Evolutionary conservation across 1,140 invertebrate species (phyloP).

Genomic region (Tetramorium simillimum): DNA sequence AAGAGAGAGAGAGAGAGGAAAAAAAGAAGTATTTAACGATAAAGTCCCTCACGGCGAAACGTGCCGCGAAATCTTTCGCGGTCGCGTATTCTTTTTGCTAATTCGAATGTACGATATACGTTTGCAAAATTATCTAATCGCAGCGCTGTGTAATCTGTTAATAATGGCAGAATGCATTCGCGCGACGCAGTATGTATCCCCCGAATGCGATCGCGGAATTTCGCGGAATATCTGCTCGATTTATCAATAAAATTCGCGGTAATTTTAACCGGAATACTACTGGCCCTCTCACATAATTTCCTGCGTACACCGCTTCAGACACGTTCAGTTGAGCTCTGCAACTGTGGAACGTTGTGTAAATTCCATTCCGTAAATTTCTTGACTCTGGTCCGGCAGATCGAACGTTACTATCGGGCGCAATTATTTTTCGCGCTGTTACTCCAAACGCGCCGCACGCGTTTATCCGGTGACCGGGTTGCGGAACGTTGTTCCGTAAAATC

Average conservation of each 20-base stretch:
- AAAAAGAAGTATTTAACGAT: neutral
- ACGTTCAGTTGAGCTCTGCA: neutral
- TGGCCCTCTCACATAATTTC: conserved; percentile 33
- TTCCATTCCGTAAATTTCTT: conserved; percentile 56
- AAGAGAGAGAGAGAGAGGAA: neutral
- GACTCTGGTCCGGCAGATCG: conserved; percentile 30
- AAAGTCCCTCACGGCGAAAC: neutral
- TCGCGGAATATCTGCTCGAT: conserved; percentile 28
- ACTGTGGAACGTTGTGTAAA: conserved; percentile 33
- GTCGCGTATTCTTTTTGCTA: neutral
- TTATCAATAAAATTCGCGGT: conserved; percentile 26
- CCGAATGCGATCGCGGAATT: conserved; percentile 15
- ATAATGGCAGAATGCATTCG: conserved; percentile 12
- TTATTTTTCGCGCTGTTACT: conserved; percentile 43
- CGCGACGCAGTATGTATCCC: neutral
- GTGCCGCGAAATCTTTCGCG: neutral
- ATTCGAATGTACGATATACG: neutral
- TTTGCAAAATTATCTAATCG: conserved; percentile 23
- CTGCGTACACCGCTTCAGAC: neutral
- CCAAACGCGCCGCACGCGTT: conserved; percentile 18
- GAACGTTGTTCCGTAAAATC: conserved; percentile 28
- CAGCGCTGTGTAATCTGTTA: conserved; percentile 5
- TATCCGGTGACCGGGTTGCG: neutral
- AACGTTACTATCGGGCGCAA: conserved; percentile 24
- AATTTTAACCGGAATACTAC: conserved; percentile 28